Conservation (phyloP, 2,888 invertebrate species). For the Choristoneura rosaceana region DNA sequence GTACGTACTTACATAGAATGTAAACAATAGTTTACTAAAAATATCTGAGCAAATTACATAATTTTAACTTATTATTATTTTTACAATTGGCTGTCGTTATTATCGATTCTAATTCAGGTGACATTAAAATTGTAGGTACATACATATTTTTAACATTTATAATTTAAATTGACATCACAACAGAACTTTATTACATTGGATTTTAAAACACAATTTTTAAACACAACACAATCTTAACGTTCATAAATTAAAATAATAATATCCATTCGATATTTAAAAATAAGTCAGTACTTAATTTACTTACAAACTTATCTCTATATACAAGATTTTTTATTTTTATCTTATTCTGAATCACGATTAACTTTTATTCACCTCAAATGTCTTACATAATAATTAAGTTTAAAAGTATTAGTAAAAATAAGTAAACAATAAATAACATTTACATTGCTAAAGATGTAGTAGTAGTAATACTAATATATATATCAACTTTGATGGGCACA, state of each 20-base stretch:
- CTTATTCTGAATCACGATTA: conserved; percentile 30
- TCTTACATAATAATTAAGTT: conserved; percentile 46
- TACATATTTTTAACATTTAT: not conserved
- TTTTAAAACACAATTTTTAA: conserved; percentile 19
- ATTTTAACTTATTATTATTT: conserved; percentile 21
- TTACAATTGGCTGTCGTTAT: conserved; percentile 21
- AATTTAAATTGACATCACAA: conserved; percentile 23
- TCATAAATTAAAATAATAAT: conserved; percentile 14
- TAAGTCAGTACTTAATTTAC: not conserved
- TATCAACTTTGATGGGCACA: conserved; percentile 60
- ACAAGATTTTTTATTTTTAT: conserved; percentile 27
- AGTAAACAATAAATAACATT: conserved; percentile 83
- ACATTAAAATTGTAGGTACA: not conserved
- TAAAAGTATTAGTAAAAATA: conserved; percentile 45
- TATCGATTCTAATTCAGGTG: not conserved
- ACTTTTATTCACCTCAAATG: conserved; percentile 41
- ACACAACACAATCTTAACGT: conserved; percentile 34
- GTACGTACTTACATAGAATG: conserved; percentile 32
- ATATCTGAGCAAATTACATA: conserved; percentile 42
- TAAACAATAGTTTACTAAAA: conserved; percentile 40
- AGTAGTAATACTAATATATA: conserved; percentile 47
- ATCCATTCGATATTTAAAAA: conserved; percentile 3
- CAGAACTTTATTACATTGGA: conserved; percentile 3
- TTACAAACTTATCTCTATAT: conserved; percentile 12
- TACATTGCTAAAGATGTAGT: conserved; percentile 50